Conservation (phyloP, 2,797 vertebrate genomes). For the Moxostoma hubbsi region DNA sequence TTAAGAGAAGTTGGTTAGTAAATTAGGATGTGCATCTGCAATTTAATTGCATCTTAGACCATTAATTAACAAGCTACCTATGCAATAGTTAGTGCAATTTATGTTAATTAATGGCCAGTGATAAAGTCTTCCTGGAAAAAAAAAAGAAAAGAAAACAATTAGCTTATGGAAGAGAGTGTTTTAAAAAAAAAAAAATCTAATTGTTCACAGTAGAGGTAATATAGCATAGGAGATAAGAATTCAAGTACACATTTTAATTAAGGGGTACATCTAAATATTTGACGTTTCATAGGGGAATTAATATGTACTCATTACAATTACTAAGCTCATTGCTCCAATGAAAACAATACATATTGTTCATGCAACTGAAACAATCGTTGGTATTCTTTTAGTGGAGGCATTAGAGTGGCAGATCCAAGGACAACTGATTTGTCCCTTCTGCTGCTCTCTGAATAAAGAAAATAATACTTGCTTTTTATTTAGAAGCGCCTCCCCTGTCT, state of each 20-base stretch:
- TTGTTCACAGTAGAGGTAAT: slow-evolving; percentile 80
- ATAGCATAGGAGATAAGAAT: slow-evolving; percentile 80
- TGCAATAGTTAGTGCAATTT: slow-evolving; percentile 84
- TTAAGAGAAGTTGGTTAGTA: slow-evolving; percentile 84
- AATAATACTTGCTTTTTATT: slow-evolving; percentile 4
- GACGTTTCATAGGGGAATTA: slow-evolving; percentile 81
- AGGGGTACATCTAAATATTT: slow-evolving; percentile 73
- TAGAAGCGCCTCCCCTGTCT: not conserved
- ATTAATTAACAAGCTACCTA: slow-evolving; percentile 86
- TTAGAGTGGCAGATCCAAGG: no score
- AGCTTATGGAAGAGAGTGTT: slow-evolving; percentile 76
- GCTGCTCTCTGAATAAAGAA: not conserved
- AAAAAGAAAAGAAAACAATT: slow-evolving; percentile 50
- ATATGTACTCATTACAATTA: slow-evolving; percentile 79
- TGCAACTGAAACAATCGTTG: slow-evolving; percentile 64
- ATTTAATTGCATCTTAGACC: slow-evolving; percentile 85
- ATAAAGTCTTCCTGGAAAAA: slow-evolving; percentile 80
- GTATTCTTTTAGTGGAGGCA: no score
- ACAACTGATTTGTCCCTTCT: no score
- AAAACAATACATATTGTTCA: slow-evolving; percentile 77
- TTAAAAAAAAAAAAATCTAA: slow-evolving; percentile 76
- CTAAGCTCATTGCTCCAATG: slow-evolving; percentile 79
- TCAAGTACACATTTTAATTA: slow-evolving; percentile 81
- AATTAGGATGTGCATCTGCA: slow-evolving; percentile 84
- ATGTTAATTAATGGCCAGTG: slow-evolving; percentile 80